A percentile compares a stretch with the other conserved stretches of the same genome.
Evolutionary conservation across 2,797 vertebrate species (phyloP).

Genomic region (Pagetopsis macropterus): DNA sequence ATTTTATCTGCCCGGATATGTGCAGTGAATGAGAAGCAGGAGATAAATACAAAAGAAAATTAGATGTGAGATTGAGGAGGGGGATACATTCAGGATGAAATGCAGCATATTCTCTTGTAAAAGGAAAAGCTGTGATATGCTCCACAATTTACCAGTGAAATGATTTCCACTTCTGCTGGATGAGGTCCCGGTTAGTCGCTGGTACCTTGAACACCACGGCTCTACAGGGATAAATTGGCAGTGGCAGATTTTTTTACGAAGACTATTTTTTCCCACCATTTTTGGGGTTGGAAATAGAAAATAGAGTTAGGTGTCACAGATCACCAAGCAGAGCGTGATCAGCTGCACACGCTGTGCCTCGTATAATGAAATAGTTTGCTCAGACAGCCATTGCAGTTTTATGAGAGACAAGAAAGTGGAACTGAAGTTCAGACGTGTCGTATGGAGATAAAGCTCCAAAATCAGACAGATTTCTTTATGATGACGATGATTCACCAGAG

Average conservation of each 20-base stretch:
- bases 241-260: conserved; percentile 6
- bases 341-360: conserved; percentile 21
- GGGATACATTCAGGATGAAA: conserved; percentile 42
- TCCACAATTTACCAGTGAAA: conserved; percentile 43
- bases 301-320: conserved; percentile 32
- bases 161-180: conserved; percentile 48
- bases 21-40: conserved; percentile 20
- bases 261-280: conserved; percentile 21
- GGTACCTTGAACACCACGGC: conserved; percentile 11
- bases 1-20: conserved; percentile 44
- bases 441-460: conserved; percentile 4
- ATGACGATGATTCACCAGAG: not conserved
- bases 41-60: conserved; percentile 39
- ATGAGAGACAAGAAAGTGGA: not conserved
- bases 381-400: conserved; percentile 17
- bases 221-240: conserved; percentile 27
- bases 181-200: conserved; percentile 26
- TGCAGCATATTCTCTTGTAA: conserved; percentile 27
- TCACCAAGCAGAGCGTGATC: conserved; percentile 12
- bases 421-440: not conserved
- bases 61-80: conserved; percentile 41
- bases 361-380: conserved; percentile 30
- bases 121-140: conserved; percentile 54
- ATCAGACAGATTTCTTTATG: conserved; percentile 3
- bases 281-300: conserved; percentile 24